Conservation (phyloP, 2,797 vertebrate genomes). For the Calcarius lapponicus region DNA sequence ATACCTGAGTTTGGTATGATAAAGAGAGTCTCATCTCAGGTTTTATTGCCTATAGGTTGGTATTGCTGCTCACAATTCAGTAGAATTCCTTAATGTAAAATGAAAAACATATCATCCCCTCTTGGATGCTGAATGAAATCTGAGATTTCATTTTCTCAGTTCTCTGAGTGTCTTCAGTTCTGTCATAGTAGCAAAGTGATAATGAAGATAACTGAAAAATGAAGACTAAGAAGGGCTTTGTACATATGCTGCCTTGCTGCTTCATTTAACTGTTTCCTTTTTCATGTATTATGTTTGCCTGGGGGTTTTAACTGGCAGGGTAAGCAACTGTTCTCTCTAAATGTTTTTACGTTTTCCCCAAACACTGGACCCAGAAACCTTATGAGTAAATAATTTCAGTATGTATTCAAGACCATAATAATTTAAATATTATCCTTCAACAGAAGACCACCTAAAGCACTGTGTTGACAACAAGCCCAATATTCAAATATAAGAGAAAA, state of each 20-base stretch:
- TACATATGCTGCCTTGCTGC: conserved; percentile 35
- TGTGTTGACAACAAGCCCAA: neutral
- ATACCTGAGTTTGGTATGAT: neutral
- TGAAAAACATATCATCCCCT: neutral
- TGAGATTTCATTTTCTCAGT: conserved; percentile 12
- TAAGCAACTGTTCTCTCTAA: neutral
- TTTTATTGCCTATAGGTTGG: neutral
- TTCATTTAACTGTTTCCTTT: conserved; percentile 40
- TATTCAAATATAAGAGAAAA: neutral
- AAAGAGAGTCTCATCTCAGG: neutral
- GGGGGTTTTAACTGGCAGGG: neutral
- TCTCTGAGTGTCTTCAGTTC: neutral
- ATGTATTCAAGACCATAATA: neutral
- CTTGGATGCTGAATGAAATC: neutral
- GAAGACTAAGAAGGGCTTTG: neutral
- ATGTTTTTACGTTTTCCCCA: neutral
- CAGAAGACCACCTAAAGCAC: neutral
- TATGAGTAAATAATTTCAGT: neutral
- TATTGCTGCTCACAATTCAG: neutral
- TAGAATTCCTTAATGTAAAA: neutral
- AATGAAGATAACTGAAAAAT: conserved; percentile 26
- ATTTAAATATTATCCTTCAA: neutral
- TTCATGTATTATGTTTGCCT: neutral
- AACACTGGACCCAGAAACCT: neutral
- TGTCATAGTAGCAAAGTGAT: neutral